These are phyloP conservation scores for Scomber colias DNA, from an alignment of 2,113 vertebrate genomes.

Conservation along the genomic window DNA sequence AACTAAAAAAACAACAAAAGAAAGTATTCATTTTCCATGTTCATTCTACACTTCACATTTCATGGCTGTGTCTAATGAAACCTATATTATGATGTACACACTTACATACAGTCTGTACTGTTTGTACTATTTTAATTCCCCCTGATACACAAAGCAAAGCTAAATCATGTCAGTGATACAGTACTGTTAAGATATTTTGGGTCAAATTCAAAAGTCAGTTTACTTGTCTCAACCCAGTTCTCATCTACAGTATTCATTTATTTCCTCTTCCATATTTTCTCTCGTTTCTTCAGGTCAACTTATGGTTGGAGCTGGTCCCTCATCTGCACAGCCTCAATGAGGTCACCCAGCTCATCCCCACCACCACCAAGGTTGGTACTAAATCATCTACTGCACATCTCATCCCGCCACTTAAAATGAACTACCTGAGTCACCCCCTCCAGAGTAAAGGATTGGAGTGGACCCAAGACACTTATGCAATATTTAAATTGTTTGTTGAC, in stretches of 20 bases:
- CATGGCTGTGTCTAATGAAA: too few species aligned
- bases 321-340: constrained; percentile 99
- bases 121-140: too few species aligned
- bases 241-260: too few species aligned
- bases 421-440: neutral
- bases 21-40: too few species aligned
- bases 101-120: too few species aligned
- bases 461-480: neutral
- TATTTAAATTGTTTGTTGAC: constrained; percentile 9
- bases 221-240: neutral
- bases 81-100: too few species aligned
- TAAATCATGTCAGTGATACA: too few species aligned
- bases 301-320: constrained; percentile 98
- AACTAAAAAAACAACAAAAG: too few species aligned
- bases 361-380: constrained; percentile 91
- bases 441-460: neutral
- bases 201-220: too few species aligned
- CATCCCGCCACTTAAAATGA: neutral
- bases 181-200: too few species aligned
- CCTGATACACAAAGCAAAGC: too few species aligned
- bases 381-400: constrained; percentile 1
- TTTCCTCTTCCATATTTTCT: neutral
- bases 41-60: too few species aligned
- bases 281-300: constrained; percentile 86
- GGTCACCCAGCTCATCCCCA: constrained; percentile 96